A percentile compares a stretch with the other conserved stretches of the same genome.
phyloP scores from a whole-genome alignment of 1,140 invertebrate genomes.

The Atta texana region DNA sequence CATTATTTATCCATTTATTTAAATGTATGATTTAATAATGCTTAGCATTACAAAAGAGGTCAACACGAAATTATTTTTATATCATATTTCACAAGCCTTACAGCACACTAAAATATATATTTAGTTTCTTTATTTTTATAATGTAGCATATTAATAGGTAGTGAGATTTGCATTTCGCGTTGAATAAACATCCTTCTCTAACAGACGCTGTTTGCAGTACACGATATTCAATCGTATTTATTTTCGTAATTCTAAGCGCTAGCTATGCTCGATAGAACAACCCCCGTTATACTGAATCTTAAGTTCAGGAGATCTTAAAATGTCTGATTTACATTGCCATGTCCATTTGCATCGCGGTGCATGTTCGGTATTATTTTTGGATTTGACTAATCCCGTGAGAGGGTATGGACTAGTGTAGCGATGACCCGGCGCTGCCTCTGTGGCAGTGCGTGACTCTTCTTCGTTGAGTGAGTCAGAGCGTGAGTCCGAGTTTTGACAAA shows the following conservation, averaged over 20 bases:
- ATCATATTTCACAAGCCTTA: too few species aligned
- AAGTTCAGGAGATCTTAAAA: constrained; percentile 47
- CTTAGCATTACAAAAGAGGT: background rate
- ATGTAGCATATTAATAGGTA: constrained; percentile 24
- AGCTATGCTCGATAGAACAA: background rate
- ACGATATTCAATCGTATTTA: constrained; percentile 23
- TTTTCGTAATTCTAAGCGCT: constrained; percentile 16
- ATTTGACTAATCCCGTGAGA: constrained; percentile 76
- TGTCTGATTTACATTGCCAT: constrained; percentile 65
- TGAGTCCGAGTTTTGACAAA: constrained; percentile 55
- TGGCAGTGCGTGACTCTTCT: constrained; percentile 24
- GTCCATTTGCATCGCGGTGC: constrained; percentile 60
- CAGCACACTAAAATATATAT: background rate
- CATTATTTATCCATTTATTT: background rate
- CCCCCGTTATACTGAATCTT: constrained; percentile 33
- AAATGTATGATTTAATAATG: background rate
- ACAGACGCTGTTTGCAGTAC: background rate
- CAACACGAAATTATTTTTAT: background rate
- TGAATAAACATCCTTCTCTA: background rate
- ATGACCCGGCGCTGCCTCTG: constrained; percentile 58
- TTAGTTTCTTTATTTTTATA: constrained; percentile 4
- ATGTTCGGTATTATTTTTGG: constrained; percentile 73
- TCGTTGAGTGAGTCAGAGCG: constrained; percentile 20
- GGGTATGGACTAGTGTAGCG: constrained; percentile 67
- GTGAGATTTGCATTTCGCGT: background rate